Conservation (phyloP, 2,113 vertebrate genomes). For the Hystrix cristata region DNA sequence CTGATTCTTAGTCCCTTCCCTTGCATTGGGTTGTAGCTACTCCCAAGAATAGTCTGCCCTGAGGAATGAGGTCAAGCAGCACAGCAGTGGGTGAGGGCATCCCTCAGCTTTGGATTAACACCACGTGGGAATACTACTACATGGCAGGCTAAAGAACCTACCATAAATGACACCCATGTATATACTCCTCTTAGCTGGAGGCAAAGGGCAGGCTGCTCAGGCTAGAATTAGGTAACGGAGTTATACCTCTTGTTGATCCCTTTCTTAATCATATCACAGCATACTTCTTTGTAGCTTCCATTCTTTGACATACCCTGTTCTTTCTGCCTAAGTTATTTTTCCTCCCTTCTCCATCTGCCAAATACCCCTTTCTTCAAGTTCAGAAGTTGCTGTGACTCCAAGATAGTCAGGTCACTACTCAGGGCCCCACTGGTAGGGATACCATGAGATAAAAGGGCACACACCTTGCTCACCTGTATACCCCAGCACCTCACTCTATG, state of each 20-base stretch:
- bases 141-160: not conserved
- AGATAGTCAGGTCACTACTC: not conserved
- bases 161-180: not conserved
- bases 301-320: not conserved
- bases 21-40: conserved; percentile 41
- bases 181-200: not conserved
- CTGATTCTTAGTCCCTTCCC: not conserved
- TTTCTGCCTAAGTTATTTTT: conserved; percentile 41
- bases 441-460: not conserved
- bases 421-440: not conserved
- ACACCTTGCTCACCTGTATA: not conserved
- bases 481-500: not conserved
- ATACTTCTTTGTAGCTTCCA: conserved; percentile 9
- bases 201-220: conserved; percentile 43
- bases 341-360: not conserved
- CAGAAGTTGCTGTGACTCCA: not conserved
- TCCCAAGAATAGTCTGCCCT: conserved; percentile 38
- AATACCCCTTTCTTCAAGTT: conserved; percentile 41
- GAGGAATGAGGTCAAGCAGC: not conserved
- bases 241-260: not conserved
- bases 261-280: not conserved
- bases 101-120: not conserved
- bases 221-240: not conserved
- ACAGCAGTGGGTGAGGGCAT: conserved; percentile 1
- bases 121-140: not conserved